Conservation (phyloP, 2,113 vertebrate species). For the Brienomyrus brachyistius region DNA sequence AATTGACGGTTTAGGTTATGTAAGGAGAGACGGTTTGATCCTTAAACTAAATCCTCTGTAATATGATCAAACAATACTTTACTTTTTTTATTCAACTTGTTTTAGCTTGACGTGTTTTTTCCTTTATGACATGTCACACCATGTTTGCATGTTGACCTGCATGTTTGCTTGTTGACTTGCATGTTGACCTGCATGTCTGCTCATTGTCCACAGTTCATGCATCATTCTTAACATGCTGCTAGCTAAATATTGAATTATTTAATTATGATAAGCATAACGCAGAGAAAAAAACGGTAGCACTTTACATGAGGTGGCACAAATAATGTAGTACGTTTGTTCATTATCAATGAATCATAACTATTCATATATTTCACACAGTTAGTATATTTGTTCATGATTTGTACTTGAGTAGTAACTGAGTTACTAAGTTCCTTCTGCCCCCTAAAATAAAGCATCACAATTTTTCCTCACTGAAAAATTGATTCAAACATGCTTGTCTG, state of each 20-base stretch:
- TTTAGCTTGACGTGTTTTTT: not conserved
- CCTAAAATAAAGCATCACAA: not conserved
- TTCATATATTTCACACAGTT: not conserved
- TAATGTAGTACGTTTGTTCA: not conserved
- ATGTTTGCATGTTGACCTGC: not conserved
- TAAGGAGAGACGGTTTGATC: not conserved
- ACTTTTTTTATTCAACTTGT: not conserved
- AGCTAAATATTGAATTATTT: not conserved
- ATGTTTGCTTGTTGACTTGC: not conserved
- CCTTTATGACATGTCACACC: not conserved
- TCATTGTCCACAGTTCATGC: not conserved
- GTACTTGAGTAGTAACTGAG: not conserved
- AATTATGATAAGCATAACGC: not conserved
- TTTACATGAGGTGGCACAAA: not conserved
- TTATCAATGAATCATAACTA: not conserved
- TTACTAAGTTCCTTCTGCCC: not conserved
- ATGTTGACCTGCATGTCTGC: not conserved
- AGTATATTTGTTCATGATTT: not conserved
- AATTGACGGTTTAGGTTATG: not conserved
- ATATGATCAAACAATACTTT: not conserved
- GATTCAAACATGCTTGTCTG: not conserved
- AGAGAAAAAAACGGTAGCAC: not conserved
- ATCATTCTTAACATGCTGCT: not conserved
- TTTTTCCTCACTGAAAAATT: not conserved
- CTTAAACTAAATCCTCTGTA: not conserved